These are phyloP conservation scores for Heteractis magnifica DNA, from an alignment of 92 coral and sea anemone species.

Conservation along the genomic window DNA sequence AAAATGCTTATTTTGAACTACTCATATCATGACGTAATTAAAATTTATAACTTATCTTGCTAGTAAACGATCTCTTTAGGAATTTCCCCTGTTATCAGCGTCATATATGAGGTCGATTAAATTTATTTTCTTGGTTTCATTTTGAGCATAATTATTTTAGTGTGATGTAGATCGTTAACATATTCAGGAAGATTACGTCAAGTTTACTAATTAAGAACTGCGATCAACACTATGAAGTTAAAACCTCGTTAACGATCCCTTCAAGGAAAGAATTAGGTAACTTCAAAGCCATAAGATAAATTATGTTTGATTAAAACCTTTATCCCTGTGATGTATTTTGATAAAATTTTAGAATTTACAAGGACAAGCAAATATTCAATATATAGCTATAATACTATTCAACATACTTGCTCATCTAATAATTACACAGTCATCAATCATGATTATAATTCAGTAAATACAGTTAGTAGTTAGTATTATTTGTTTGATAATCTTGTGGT, in stretches of 20 bases:
- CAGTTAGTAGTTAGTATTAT: no score
- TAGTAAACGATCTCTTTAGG: neutral
- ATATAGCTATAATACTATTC: no score
- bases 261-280: neutral
- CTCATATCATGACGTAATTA: neutral
- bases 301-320: neutral
- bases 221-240: neutral
- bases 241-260: neutral
- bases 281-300: neutral
- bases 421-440: no score
- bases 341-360: no score
- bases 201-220: no score
- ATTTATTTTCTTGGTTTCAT: neutral
- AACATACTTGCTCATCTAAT: no score
- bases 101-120: neutral
- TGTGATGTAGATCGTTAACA: neutral
- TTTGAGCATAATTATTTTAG: neutral
- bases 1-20: neutral
- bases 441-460: no score
- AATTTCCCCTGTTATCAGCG: neutral
- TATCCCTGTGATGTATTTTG: neutral
- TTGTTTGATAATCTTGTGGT: no score
- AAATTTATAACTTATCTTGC: neutral
- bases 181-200: no score
- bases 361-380: no score